Base-by-base conservation (phyloP, 2,113 vertebrate species). In the Myrmecophaga tridactyla region DNA sequence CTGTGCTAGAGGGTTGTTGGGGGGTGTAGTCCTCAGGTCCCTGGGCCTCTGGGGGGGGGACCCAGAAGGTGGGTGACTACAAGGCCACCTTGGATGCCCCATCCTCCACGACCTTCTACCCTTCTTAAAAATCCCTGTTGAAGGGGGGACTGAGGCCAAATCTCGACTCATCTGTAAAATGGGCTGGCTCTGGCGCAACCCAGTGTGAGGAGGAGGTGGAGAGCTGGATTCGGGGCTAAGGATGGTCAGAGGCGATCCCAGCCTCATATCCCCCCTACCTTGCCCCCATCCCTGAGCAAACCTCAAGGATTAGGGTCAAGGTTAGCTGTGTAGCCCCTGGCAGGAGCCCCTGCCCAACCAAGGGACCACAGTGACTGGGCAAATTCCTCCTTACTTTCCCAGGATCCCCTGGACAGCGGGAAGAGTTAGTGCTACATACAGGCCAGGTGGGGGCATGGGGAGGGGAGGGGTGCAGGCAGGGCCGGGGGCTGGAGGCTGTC, bases 371-470 rank as follows among this genome's bases (percentile, higher is more conserved):
- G 78, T 23, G 27, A 69, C 65, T 63, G 51, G 31, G 3, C 65
- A 62, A 48, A 39, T 51, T 48, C 48, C 56, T 87, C 81, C 86
- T 41, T 7, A 10, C 56, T 48, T 69, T 82, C 73, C 77, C 75
- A 56, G 85, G 93, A 70, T 48, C 56, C 63, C 70, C 80, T 21
- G 21, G 78, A 90, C 46, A 20, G 73, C 9, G 6, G 90, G 73
- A 94, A 96, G 92, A 76, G 63, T 85, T 80, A 90, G 81, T 77
- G 41, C 92, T 96, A 95, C 77, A 58, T 78, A 73, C 78, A 93
- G 86, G 89, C 95, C 81, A 80, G 78, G 72, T 27, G 34, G 73
- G 93, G 53, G 43, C 73, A 65, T 3, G 25, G 96, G 77, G 67
- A 86, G 86, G 92, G 53, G 23, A 27, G 78, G 48, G 53, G 41